Evolutionary conservation across 1,140 invertebrate genomes (phyloP).

Genomic region (Cotesia vestalis): DNA sequence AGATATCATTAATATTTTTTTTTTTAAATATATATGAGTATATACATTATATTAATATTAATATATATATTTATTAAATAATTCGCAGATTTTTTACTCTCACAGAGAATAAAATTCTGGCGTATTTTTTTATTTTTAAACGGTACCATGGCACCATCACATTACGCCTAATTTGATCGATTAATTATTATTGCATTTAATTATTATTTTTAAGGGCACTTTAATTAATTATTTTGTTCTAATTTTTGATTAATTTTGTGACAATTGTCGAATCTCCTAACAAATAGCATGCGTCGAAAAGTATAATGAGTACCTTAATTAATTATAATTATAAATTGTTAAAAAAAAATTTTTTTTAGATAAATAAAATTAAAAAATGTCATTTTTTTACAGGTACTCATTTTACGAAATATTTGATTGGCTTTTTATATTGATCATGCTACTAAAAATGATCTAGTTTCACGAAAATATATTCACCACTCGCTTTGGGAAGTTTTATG

Average conservation of each 20-base stretch:
- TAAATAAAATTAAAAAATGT: too few relatives aligned
- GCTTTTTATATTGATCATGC: neutral
- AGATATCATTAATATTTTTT: slow-evolving; percentile 27
- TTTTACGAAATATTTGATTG: neutral
- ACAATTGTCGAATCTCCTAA: too few relatives aligned
- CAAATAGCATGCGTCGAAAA: too few relatives aligned
- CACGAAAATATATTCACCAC: slow-evolving; percentile 84
- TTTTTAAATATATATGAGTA: slow-evolving; percentile 9
- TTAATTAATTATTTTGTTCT: too few relatives aligned
- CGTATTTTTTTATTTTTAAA: slow-evolving; percentile 18
- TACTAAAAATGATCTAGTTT: slow-evolving; percentile 87
- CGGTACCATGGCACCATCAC: slow-evolving; percentile 19
- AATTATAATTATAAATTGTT: too few relatives aligned
- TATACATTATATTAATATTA: neutral
- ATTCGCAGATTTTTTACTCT: slow-evolving; percentile 23
- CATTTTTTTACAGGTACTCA: neutral
- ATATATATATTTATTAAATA: slow-evolving; percentile 16
- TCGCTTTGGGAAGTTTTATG: slow-evolving; percentile 80
- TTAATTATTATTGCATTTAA: neutral
- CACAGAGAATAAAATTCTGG: slow-evolving; percentile 41
- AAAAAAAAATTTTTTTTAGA: too few relatives aligned
- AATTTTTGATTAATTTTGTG: too few relatives aligned
- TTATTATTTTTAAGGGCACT: too few relatives aligned
- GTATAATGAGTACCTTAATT: too few relatives aligned
- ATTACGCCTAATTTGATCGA: slow-evolving; percentile 12